A percentile compares a stretch with the other conserved stretches of the same genome.
These are phyloP conservation scores for Lethocerus indicus DNA, from an alignment of 1,140 invertebrate species.

Conservation along the genomic window DNA sequence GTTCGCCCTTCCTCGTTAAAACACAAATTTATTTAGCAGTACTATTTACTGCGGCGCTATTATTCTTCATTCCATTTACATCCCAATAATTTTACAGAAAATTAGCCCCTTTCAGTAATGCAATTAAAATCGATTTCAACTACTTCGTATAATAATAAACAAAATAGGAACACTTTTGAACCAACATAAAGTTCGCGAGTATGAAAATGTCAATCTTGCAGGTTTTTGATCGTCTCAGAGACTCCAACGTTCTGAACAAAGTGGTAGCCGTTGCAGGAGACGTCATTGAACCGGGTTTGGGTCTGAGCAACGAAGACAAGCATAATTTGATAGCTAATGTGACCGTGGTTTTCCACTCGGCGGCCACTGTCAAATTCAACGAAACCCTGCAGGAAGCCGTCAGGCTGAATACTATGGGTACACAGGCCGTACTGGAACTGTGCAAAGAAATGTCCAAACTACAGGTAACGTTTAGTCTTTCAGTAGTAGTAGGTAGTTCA, in stretches of 20 bases:
- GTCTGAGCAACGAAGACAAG: conserved; percentile 21
- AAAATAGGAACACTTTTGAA: no score
- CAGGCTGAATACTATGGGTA: conserved; percentile 23
- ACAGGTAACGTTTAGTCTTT: conserved; percentile 21
- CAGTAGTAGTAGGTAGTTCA: no score
- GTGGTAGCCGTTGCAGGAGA: conserved; percentile 38
- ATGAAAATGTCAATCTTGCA: conserved; percentile 16
- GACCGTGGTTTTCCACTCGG: conserved; percentile 51
- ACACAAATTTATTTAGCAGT: no score
- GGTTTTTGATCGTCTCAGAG: conserved; percentile 29
- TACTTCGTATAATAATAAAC: no score
- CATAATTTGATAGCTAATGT: conserved; percentile 36
- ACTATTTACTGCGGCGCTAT: no score
- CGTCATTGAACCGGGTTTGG: conserved; percentile 34
- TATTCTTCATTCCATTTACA: no score
- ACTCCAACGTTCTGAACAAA: conserved; percentile 27
- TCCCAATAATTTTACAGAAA: no score
- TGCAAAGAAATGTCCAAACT: conserved; percentile 26
- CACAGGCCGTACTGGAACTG: conserved; percentile 21
- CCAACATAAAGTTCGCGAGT: no score
- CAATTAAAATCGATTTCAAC: no score
- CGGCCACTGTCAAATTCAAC: conserved; percentile 38
- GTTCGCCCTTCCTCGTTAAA: no score
- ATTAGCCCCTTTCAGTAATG: no score
- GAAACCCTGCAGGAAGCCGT: conserved; percentile 22